These are phyloP conservation scores for Hypomecis punctinalis DNA, from an alignment of 2,888 invertebrate genomes.

Conservation along the genomic window DNA sequence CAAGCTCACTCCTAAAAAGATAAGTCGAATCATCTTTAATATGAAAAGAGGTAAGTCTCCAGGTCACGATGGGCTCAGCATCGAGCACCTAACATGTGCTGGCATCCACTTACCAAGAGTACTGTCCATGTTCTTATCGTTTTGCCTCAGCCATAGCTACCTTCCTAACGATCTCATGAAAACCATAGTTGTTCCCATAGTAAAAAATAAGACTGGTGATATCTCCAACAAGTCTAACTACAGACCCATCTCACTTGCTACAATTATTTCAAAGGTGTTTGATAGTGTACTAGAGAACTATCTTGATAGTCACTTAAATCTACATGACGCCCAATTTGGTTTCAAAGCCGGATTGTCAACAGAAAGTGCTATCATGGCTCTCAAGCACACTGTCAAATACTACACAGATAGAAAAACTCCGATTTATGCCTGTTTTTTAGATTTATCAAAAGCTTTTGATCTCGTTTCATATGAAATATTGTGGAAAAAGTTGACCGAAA, in stretches of 20 bases:
- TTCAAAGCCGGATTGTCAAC: not conserved
- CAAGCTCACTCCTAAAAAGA: not conserved
- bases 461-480: too few relatives aligned
- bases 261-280: not conserved
- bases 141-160: not conserved
- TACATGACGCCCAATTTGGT: not conserved
- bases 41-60: constrained; percentile 1
- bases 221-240: not conserved
- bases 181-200: not conserved
- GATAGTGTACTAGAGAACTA: not conserved
- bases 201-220: not conserved
- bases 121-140: not conserved
- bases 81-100: not conserved
- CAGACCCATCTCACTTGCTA: not conserved
- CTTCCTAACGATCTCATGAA: not conserved
- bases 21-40: not conserved
- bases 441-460: too few relatives aligned
- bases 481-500: too few relatives aligned
- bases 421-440: not conserved
- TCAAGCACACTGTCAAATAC: not conserved
- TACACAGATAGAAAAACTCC: not conserved
- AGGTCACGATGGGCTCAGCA: not conserved
- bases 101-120: not conserved
- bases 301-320: not conserved
- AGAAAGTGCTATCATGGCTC: not conserved